These are phyloP conservation scores for Dasysyrphus albostriatus DNA, from an alignment of 2,888 invertebrate species.

Conservation along the genomic window DNA sequence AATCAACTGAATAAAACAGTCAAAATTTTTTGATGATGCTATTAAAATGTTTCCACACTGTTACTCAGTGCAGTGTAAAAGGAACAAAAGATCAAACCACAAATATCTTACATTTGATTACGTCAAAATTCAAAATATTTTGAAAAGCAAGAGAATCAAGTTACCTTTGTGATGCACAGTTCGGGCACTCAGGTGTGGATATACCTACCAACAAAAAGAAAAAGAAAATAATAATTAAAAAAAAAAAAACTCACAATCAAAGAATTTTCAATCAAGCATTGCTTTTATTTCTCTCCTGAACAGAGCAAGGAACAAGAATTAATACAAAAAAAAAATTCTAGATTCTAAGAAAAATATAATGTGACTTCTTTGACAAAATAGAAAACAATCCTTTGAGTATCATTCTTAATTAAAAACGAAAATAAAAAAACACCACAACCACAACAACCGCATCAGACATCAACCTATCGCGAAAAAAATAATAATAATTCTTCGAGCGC, in stretches of 20 bases:
- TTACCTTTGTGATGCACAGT: no score
- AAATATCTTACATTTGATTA: no score
- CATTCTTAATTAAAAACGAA: constrained; percentile 33
- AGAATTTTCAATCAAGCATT: constrained; percentile 27
- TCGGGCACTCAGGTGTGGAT: no score
- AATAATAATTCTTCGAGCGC: background rate
- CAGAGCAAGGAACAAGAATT: background rate
- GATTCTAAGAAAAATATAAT: constrained; percentile 7
- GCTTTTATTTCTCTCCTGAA: background rate
- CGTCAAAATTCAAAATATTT: no score
- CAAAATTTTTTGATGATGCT: no score
- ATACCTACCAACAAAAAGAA: no score
- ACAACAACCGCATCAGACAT: background rate
- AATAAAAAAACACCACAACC: background rate
- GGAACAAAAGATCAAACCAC: no score
- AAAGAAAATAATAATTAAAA: background rate
- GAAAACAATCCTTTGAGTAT: constrained; percentile 30
- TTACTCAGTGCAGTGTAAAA: no score
- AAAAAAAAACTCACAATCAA: background rate
- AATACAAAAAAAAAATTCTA: background rate
- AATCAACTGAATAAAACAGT: no score
- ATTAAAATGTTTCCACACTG: no score
- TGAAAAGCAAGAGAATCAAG: no score
- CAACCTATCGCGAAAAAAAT: constrained; percentile 28
- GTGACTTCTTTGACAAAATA: constrained; percentile 19